These are phyloP conservation scores for Psilopsiagon aurifrons DNA, from an alignment of 2,113 vertebrate genomes.

Conservation along the genomic window DNA sequence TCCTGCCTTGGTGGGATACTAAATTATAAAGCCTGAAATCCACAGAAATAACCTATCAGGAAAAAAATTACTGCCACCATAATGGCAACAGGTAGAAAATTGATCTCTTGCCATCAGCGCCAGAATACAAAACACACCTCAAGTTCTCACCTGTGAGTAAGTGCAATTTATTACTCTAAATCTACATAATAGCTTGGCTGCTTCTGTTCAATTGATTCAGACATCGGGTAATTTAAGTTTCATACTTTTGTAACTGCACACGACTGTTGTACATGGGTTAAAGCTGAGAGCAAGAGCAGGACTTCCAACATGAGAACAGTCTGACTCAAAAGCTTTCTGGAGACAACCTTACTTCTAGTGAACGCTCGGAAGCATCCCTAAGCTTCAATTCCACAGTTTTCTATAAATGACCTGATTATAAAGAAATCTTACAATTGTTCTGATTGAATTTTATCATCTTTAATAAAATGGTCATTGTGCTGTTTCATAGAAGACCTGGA, in stretches of 20 bases:
- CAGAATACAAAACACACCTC: not conserved
- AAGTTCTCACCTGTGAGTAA: not conserved
- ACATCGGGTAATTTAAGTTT: not conserved
- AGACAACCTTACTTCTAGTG: not conserved
- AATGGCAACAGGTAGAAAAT: not conserved
- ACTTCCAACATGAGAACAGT: accelerated
- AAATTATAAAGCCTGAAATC: not conserved
- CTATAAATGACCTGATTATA: not conserved
- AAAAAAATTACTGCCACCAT: not conserved
- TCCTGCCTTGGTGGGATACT: not conserved
- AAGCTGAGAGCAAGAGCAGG: not conserved
- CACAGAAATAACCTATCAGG: not conserved
- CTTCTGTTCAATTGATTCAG: not conserved
- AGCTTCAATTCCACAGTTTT: not conserved
- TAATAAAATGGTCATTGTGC: not conserved
- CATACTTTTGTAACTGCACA: not conserved
- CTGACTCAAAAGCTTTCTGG: not conserved
- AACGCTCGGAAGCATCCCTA: not conserved
- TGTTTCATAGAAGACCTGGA: not conserved
- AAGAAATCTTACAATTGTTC: not conserved
- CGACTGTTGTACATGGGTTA: accelerated
- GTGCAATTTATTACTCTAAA: not conserved
- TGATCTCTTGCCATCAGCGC: not conserved
- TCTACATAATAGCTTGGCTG: not conserved
- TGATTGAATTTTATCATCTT: not conserved